These are phyloP conservation scores for Rotaria socialis DNA, from an alignment of 2,888 invertebrate species.

Conservation along the genomic window DNA sequence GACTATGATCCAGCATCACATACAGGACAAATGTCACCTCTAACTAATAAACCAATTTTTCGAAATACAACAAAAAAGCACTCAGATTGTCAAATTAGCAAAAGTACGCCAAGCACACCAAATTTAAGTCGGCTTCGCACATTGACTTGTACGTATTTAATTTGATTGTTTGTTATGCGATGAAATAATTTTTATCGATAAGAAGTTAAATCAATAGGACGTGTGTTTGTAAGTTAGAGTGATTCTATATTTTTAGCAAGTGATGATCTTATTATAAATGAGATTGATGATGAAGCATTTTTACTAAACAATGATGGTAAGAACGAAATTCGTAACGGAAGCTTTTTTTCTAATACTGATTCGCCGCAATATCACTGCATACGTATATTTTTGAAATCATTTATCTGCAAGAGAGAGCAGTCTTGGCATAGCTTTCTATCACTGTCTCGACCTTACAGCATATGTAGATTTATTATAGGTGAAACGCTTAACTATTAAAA, in stretches of 20 bases:
- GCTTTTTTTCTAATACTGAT: neutral
- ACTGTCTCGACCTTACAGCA: no score
- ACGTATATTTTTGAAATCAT: no score
- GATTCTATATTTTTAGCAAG: neutral
- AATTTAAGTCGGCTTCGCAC: neutral
- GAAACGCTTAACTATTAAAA: no score
- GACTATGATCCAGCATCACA: neutral
- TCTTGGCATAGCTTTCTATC: no score
- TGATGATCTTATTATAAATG: neutral
- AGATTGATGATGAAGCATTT: neutral
- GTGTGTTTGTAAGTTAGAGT: neutral
- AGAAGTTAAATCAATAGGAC: neutral
- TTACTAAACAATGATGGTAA: neutral
- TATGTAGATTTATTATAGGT: no score
- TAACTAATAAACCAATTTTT: neutral
- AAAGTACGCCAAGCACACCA: conserved; percentile 9
- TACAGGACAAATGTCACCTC: neutral
- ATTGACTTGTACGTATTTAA: neutral
- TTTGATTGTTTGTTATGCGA: no score
- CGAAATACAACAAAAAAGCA: neutral
- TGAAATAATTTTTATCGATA: neutral
- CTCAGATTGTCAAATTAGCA: no score
- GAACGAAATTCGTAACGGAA: neutral
- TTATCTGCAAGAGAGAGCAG: no score
- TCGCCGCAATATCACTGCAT: no score